Base-by-base conservation (phyloP, 2,888 invertebrate species). In the Girardia tigrina region DNA sequence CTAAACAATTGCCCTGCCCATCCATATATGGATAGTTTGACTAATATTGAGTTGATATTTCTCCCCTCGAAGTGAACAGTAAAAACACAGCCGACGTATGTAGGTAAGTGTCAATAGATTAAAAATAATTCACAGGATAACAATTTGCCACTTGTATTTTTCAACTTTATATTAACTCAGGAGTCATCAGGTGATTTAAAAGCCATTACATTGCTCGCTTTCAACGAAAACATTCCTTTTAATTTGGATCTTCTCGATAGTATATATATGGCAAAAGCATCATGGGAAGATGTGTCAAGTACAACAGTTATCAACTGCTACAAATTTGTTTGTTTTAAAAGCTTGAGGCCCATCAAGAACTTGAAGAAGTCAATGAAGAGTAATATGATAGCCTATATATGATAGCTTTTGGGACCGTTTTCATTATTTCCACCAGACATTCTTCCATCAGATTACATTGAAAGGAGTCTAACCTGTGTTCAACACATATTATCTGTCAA, bases 41-140 rank as follows among this genome's bases (percentile, higher is more conserved):
- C 77, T 71, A 73, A 74, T 8, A 73, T 78, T 1, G 73, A 73
- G 28, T 71, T 80, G 8, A 73, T 79, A 12, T 80, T 79, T 71
- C 78, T 80, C n/a, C 79, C 79, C n/a, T 78, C 79, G 8, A 80
- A 79, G 74, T 78, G 79, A 8, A 80, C 79, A 26, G 73, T 71
- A 29, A 74, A 78, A 14, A 77, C 76, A 0, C 80, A 80, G 69
- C 80, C 80, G 1, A 79, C 79, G 78, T 79, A 79, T 74, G 78
- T 79, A n/a, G n/a, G n/a, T n/a, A n/a, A n/a, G n/a, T n/a, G n/a
- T n/a, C n/a, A n/a, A n/a, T n/a, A n/a, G n/a, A n/a, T n/a, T n/a
- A n/a, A n/a, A n/a, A n/a, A n/a, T n/a, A n/a, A n/a, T n/a, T n/a
- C n/a, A n/a, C n/a, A n/a, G n/a, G n/a, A n/a, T n/a, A n/a, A n/a